These are phyloP conservation scores for Drosophila persimilis DNA, from an alignment of 1,140 invertebrate species.

Conservation along the genomic window DNA sequence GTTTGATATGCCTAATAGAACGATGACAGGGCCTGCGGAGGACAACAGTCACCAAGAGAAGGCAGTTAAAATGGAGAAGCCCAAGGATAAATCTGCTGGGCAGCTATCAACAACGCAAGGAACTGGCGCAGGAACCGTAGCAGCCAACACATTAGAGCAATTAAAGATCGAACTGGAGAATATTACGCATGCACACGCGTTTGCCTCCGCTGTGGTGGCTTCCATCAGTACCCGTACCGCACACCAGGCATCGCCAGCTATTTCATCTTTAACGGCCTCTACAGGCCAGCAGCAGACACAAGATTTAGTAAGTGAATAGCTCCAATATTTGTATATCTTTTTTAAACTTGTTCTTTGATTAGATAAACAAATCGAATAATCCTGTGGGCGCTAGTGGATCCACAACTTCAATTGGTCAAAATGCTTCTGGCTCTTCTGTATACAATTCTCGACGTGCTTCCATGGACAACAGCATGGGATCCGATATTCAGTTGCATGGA, in stretches of 20 bases:
- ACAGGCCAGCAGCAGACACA: conserved; percentile 49
- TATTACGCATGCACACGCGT: conserved; percentile 83
- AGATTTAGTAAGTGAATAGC: conserved; percentile 44
- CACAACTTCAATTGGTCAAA: conserved; percentile 58
- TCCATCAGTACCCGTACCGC: conserved; percentile 59
- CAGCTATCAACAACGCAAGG: conserved; percentile 45
- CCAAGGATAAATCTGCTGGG: conserved; percentile 53
- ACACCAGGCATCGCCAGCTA: conserved; percentile 64
- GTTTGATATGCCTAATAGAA: conserved; percentile 70
- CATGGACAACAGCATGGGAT: conserved; percentile 74
- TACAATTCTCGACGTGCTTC: conserved; percentile 81
- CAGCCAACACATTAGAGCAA: conserved; percentile 84
- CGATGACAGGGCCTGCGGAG: conserved; percentile 12
- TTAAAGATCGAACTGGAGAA: conserved; percentile 85
- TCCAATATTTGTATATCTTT: background rate
- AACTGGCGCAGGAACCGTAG: conserved; percentile 67
- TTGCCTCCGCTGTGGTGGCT: conserved; percentile 73
- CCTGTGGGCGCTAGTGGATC: conserved; percentile 33
- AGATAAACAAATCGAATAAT: conserved; percentile 56
- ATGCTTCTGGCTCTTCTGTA: conserved; percentile 75
- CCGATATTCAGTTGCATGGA: conserved; percentile 64
- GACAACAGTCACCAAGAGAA: conserved; percentile 4
- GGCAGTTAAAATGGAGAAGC: conserved; percentile 41
- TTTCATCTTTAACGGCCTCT: conserved; percentile 54
- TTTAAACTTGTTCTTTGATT: background rate